Evolutionary conservation across 2,797 vertebrate species (phyloP).

Genomic region (Oryzias sinensis): DNA sequence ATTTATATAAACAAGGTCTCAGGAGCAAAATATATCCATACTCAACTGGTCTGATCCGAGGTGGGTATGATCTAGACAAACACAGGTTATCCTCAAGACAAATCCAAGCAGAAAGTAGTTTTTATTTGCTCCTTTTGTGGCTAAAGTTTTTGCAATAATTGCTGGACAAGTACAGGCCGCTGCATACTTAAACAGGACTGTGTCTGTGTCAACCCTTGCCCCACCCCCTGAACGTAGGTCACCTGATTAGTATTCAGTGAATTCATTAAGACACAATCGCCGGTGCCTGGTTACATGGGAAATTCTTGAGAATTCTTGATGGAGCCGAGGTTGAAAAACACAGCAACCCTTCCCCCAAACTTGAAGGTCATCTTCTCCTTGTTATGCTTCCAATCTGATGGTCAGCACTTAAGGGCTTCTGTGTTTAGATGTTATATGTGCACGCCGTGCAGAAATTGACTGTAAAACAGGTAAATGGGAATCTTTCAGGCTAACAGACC

Average conservation of each 20-base stretch:
- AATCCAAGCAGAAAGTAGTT: constrained; percentile 35
- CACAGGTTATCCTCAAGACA: constrained; percentile 34
- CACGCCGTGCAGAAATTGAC: constrained; percentile 18
- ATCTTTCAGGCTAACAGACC: constrained; percentile 32
- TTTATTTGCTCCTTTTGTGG: constrained; percentile 31
- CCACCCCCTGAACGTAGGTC: constrained; percentile 65
- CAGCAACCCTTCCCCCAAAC: constrained; percentile 54
- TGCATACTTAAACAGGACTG: constrained; percentile 56
- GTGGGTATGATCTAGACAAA: constrained; percentile 36
- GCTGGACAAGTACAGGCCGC: constrained; percentile 26
- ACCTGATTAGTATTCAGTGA: constrained; percentile 79
- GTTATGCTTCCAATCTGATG: constrained; percentile 58
- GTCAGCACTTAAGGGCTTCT: constrained; percentile 27
- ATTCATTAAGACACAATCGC: constrained; percentile 79
- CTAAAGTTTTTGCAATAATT: constrained; percentile 34
- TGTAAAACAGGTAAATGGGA: constrained; percentile 15
- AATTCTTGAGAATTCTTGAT: constrained; percentile 47
- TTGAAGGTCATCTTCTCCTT: constrained; percentile 74
- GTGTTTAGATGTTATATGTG: constrained; percentile 41
- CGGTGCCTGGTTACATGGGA: constrained; percentile 71
- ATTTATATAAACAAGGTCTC: constrained; percentile 55
- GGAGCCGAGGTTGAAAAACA: constrained; percentile 57
- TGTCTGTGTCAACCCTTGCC: constrained; percentile 54
- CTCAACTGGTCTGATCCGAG: constrained; percentile 33
- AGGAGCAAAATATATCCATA: constrained; percentile 23